Percentiles rank a stretch among this genome's conserved stretches.
Evolutionary conservation across 2,888 invertebrate species (phyloP).

Genomic region (Microctonus brassicae): DNA sequence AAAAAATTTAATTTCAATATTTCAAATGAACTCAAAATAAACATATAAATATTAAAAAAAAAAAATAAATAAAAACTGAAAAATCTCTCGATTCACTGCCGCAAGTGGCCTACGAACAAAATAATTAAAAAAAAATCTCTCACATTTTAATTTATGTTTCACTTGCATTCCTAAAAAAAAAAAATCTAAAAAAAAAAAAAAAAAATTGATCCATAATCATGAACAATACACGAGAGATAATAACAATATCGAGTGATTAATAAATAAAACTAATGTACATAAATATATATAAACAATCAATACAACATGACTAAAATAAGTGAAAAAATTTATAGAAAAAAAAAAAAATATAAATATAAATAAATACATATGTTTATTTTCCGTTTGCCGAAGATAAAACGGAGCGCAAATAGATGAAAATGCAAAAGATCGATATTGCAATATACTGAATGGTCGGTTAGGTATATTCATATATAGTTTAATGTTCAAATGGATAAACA

Average conservation of each 20-base stretch:
- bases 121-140: constrained; percentile 41
- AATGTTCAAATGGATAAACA: background rate
- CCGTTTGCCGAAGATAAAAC: background rate
- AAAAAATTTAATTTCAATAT: background rate
- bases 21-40: too few relatives aligned
- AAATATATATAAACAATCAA: background rate
- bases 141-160: constrained; percentile 34
- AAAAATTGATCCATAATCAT: background rate
- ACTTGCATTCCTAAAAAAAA: background rate
- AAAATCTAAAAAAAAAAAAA: too few relatives aligned
- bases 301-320: background rate
- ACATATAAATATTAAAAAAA: constrained; percentile 40
- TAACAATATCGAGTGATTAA: background rate
- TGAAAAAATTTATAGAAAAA: background rate
- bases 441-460: background rate
- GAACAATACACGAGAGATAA: constrained; percentile 1
- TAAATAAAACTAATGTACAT: background rate
- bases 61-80: constrained; percentile 42
- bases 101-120: constrained; percentile 54
- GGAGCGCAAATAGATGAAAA: background rate
- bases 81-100: constrained; percentile 54
- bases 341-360: background rate
- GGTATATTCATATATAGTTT: background rate
- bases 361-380: background rate
- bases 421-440: background rate